Evolutionary conservation across 2,888 invertebrate genomes (phyloP), one percentile per base, ranked within the genome.

Genomic region (Phorcus lineatus): DNA sequence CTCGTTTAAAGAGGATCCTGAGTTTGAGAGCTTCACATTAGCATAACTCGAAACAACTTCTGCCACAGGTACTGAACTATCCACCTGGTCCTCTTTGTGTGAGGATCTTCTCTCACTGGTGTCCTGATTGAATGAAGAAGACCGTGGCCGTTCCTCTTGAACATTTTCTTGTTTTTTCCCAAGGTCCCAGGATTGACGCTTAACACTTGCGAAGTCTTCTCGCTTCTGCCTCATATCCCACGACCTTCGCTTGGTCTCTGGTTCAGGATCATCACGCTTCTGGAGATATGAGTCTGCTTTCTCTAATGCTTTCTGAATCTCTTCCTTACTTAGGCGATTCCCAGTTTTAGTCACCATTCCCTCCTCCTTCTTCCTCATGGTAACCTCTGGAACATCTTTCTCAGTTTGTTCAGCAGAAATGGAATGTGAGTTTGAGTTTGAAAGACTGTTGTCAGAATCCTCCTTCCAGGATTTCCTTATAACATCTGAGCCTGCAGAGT

Each of bases 241-340:
- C 0, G 87, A 85, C 22, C 84, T 66, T 19, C 84, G 70, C 52
- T 74, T 86, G 67, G 79, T 74, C 3, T 55, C 78, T 1, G 75
- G 77, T 47, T 85, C 80, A 53, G 84, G 82, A 24, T 81, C 80
- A 28, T 89, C 88, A 2, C 84, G 78, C 52, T 83, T 86, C 47
- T 86, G 82, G 67, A 89, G 85, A 83, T 91, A 91, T 13, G 84
- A 82, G 77, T 91, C 90, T 11, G 91, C 91, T 76, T 85, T 80
- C 47, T 88, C 88, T 19, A 90, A 70, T 13, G 91, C 89, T 55
- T 87, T 87, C 77, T 89, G 87, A 57, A 91, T 89, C 79, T 91
- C 90, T 52, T 90, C 89, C 53, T 85, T 85, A 82, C 90, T 89
- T 11, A 91, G 76, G 40, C 90, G 80, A 74, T 89, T 88, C 13